Base-by-base conservation (phyloP, 64 coral and sea anemone genomes). In the Dendrophyllia cribrosa region DNA sequence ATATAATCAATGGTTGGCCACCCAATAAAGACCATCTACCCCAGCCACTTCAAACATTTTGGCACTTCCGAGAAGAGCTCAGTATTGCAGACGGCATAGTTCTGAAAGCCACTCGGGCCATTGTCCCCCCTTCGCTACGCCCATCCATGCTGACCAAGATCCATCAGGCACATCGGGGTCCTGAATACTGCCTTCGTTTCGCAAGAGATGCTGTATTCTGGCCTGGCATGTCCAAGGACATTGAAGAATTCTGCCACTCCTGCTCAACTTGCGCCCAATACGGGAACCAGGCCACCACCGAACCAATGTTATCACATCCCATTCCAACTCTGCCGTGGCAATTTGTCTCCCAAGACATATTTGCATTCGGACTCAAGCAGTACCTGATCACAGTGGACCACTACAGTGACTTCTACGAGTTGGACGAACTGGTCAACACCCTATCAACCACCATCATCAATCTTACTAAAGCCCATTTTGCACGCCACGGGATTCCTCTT, bases 391-490 rank as follows among this genome's bases (percentile, higher is more conserved):
- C 86, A 75, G 34, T 88, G 19, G 51, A 76, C 55, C 9, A 56
- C 20, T 75, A 75, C 70, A 76, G 70, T 55, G 70, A 76, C 13
- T 88, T 88, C 51, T 59, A 62, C 16, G 51, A 88, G 47, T 21
- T 87, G 17, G 58, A 89, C 61, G 52, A 44, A 15, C 74, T 72
- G 19, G 20, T 50, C 9, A 77, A 90, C 60, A 81, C 46, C 62
- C 58, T 43, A 63, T 75, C 88, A 49, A 56, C 26, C 75, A 79
- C 73, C 23, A 75, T 90, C 19, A 68, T 67, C 21, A 58, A 70
- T n/a, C 11, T 59, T 46, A 91, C 88, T 15, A 91, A 91, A 91
- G 75, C 45, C 63, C 76, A 77, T 61, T 89, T 89, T 15, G 72
- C 87, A 43, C 56, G 87, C 34, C 59, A 89, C 7, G 25, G 87